Evolutionary conservation across 35 echinoderm and acorn worm species (phyloP).

Genomic region (Ophioderma brevispina): DNA sequence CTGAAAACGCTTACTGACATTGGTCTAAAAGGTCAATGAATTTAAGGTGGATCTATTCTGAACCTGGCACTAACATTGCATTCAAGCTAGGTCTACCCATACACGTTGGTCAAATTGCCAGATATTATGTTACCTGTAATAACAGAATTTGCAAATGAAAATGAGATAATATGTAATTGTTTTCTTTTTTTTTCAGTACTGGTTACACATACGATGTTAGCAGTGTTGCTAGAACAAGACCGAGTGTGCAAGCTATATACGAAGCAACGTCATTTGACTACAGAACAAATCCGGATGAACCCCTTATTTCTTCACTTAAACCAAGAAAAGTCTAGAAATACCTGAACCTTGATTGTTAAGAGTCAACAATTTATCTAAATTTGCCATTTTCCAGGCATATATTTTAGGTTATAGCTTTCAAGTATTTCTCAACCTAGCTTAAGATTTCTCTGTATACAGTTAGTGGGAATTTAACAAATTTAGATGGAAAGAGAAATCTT

Average conservation of each 20-base stretch:
- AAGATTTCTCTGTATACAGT: no score
- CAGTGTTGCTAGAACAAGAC: slow-evolving; percentile 65
- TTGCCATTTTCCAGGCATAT: not conserved
- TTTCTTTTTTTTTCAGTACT: slow-evolving; percentile 23
- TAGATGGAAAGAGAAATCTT: no score
- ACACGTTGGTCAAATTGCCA: no score
- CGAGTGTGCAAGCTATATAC: slow-evolving; percentile 79
- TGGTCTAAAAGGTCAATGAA: no score
- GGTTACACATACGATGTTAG: slow-evolving; percentile 68
- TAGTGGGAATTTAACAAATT: no score
- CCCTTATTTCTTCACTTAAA: slow-evolving; percentile 58
- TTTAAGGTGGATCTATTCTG: no score
- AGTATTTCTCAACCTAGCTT: no score
- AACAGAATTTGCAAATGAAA: not conserved
- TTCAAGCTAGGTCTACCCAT: no score
- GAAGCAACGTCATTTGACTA: slow-evolving; percentile 69
- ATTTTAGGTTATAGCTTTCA: no score
- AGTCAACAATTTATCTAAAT: not conserved
- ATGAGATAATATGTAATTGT: slow-evolving; percentile 1
- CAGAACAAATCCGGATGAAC: slow-evolving; percentile 61
- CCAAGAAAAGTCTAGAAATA: slow-evolving; percentile 46
- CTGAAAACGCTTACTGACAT: no score
- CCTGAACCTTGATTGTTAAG: not conserved
- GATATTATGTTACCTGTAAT: no score
- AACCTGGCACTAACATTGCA: no score